Percentiles rank a stretch among this genome's conserved stretches.
These are phyloP conservation scores for Lepidochitona cinerea DNA, from an alignment of 2,888 invertebrate genomes.

Conservation along the genomic window DNA sequence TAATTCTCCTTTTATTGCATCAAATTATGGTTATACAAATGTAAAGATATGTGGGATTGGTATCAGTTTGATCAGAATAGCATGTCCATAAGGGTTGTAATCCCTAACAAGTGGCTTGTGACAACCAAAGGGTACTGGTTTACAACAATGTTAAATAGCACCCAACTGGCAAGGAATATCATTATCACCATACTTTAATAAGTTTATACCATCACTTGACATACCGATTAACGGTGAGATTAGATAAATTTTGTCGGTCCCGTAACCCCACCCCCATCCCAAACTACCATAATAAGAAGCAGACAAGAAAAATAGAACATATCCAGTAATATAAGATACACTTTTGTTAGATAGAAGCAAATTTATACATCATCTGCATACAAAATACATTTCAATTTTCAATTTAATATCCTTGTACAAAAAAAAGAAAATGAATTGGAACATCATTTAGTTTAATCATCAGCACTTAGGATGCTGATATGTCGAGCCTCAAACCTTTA, in stretches of 20 bases:
- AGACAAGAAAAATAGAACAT: not conserved
- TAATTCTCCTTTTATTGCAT: conserved; percentile 2
- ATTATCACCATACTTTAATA: not conserved
- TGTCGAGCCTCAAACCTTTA: too few relatives aligned
- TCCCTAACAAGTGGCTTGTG: not conserved
- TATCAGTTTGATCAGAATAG: not conserved
- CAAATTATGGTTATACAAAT: conserved; percentile 7
- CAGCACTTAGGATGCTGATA: too few relatives aligned
- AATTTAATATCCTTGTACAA: conserved; percentile 4
- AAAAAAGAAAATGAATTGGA: not conserved
- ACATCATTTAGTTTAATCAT: too few relatives aligned
- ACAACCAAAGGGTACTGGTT: not conserved
- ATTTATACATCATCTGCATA: conserved; percentile 9
- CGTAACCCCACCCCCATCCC: not conserved
- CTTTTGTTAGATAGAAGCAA: conserved; percentile 7
- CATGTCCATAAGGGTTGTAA: not conserved
- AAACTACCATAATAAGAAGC: not conserved
- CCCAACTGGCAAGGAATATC: conserved; percentile 7
- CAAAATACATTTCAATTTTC: conserved; percentile 6
- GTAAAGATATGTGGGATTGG: conserved; percentile 6
- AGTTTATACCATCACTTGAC: too few relatives aligned
- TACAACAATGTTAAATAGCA: too few relatives aligned
- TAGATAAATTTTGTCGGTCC: not conserved
- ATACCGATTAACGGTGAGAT: too few relatives aligned
- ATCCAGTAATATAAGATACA: conserved; percentile 7